Conservation (phyloP, 2,888 invertebrate species). For the Pollenia amentaria region DNA sequence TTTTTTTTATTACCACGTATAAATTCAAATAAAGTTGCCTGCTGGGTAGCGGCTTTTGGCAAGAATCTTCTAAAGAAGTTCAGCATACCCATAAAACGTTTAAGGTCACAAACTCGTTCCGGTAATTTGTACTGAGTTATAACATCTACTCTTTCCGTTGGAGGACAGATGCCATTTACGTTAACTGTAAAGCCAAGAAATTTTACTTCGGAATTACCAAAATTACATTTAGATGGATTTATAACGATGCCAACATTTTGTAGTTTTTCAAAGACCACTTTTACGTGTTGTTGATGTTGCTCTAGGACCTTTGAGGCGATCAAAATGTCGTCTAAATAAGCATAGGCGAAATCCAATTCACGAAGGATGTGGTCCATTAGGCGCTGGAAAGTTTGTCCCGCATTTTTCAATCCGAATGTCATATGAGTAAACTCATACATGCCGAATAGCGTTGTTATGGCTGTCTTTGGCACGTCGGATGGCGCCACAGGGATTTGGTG, state of each 20-base stretch:
- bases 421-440: conserved; percentile 65
- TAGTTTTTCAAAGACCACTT: conserved; percentile 73
- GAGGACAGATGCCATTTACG: conserved; percentile 54
- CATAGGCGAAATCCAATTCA: conserved; percentile 65
- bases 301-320: conserved; percentile 74
- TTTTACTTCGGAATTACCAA: conserved; percentile 58
- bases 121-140: conserved; percentile 68
- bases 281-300: conserved; percentile 74
- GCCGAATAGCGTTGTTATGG: conserved; percentile 70
- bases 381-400: conserved; percentile 69
- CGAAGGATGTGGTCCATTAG: conserved; percentile 63
- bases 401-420: conserved; percentile 68
- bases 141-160: conserved; percentile 62
- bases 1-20: conserved; percentile 62
- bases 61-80: conserved; percentile 72
- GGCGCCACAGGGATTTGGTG: conserved; percentile 70
- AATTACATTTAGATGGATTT: conserved; percentile 72
- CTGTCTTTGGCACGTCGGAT: conserved; percentile 67
- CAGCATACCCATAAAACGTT: conserved; percentile 74
- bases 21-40: conserved; percentile 43
- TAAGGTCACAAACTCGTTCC: conserved; percentile 64
- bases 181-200: conserved; percentile 70
- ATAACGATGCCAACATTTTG: conserved; percentile 73
- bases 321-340: conserved; percentile 78
- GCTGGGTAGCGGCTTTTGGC: conserved; percentile 48